Conservation (phyloP, 2,113 vertebrate genomes). For the Ameiurus melas region DNA sequence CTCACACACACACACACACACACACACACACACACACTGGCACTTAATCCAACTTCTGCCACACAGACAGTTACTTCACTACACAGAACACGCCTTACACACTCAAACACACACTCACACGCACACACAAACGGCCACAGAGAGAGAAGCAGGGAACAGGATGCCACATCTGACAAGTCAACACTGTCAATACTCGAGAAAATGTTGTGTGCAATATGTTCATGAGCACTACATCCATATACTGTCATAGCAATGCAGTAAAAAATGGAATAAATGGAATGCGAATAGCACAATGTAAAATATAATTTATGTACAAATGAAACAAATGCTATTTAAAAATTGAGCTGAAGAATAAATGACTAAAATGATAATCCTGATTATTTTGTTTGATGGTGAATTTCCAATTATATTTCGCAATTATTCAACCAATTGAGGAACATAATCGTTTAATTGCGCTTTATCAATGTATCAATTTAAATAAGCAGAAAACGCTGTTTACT, state of each 20-base stretch:
- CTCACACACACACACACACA: conserved; percentile 34
- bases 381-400: neutral
- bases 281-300: neutral
- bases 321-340: neutral
- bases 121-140: conserved; percentile 19
- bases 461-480: neutral
- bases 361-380: neutral
- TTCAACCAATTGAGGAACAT: neutral
- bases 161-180: conserved; percentile 40
- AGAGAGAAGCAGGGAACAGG: conserved; percentile 17
- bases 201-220: conserved; percentile 27
- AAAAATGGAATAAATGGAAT: neutral
- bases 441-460: neutral
- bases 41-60: conserved; percentile 39
- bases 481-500: neutral
- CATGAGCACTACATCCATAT: conserved; percentile 6
- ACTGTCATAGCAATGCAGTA: neutral
- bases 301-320: neutral
- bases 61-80: conserved; percentile 33
- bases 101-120: conserved; percentile 42
- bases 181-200: conserved; percentile 15
- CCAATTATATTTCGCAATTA: neutral
- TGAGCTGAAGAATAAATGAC: neutral
- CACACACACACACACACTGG: conserved; percentile 37
- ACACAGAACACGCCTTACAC: conserved; percentile 36